Base-by-base conservation (phyloP, 2,797 vertebrate species). In the Coreius guichenoti region DNA sequence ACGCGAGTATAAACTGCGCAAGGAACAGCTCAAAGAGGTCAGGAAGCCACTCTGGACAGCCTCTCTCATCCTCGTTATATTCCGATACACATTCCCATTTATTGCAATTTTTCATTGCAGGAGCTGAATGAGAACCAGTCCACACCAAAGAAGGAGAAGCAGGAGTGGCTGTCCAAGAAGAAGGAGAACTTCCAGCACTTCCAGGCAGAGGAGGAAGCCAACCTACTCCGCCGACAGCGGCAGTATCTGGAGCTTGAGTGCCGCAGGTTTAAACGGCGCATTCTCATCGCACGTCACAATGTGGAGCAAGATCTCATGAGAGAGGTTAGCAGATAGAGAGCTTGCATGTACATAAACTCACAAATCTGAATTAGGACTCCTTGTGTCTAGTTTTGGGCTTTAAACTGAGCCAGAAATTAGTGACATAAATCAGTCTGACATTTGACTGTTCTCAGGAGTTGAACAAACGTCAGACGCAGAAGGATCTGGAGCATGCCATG, bases 141-240 rank as follows among this genome's bases (percentile, higher is more conserved):
- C 88, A 99, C 98, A 67, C 98, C 98, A 43, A 99, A 99, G 95
- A 99, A 99, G 91, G 98, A 99, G 93, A 99, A 99, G 91, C 98
- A 99, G 89, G 98, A 99, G 87, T 99, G 98, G 98, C 94, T 99
- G 87, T 98, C 97, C 84, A 99, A 99, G 92, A 98, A 99, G 92
- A 99, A 99, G 90, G 98, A 99, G 91, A 99, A 99, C 92, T 96
- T 99, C 93, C 98, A 99, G 89, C 96, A 99, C 95, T 98, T 97
- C 94, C 98, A 99, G 92, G 98, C 98, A 13, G 98, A 99, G 91
- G 98, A 99, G 89, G 98, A 99, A 91, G 98, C 98, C 86, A 99
- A 99, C 91, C 93, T 99, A 43, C 95, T 98, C 88, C 95, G 97
- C 81, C 95, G 96, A 86, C 98, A 99, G 92, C 96, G 98, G 82